Conservation (phyloP, 1,140 invertebrate genomes). For the Cydia amplana region DNA sequence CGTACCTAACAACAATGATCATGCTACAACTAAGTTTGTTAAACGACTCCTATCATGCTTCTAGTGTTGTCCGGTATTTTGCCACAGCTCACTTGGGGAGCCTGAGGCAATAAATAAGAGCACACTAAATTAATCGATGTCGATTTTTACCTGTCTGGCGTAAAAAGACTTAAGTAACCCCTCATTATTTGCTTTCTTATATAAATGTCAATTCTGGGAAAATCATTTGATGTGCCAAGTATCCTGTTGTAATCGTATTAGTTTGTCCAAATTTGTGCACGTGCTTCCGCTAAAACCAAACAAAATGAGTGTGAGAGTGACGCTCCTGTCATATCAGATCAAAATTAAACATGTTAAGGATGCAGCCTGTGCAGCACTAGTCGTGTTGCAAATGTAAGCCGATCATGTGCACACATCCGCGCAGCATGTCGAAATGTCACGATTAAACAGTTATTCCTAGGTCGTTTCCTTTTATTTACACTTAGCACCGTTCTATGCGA, state of each 20-base stretch:
- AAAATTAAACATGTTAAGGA: neutral
- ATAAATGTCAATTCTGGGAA: neutral
- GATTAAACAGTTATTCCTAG: neutral
- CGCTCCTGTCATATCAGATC: neutral
- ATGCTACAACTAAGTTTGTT: neutral
- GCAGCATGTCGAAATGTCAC: conserved; percentile 5
- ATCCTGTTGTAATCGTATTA: neutral
- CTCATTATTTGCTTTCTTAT: no score
- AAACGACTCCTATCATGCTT: no score
- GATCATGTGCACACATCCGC: conserved; percentile 3
- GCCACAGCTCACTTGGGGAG: no score
- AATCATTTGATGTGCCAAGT: no score
- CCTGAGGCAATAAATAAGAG: no score
- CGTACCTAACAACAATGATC: neutral
- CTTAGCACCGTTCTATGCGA: neutral
- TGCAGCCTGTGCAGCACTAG: neutral
- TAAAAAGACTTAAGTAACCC: no score
- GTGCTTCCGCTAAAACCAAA: neutral
- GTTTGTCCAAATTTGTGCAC: neutral
- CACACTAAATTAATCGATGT: no score
- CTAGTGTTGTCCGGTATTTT: no score
- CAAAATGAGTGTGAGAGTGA: neutral
- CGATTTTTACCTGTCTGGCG: no score
- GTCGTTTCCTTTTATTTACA: neutral
- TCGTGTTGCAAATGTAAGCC: conserved; percentile 2